Base-by-base conservation (phyloP, 2,113 vertebrate species). In the Andinoacara biseriatus region DNA sequence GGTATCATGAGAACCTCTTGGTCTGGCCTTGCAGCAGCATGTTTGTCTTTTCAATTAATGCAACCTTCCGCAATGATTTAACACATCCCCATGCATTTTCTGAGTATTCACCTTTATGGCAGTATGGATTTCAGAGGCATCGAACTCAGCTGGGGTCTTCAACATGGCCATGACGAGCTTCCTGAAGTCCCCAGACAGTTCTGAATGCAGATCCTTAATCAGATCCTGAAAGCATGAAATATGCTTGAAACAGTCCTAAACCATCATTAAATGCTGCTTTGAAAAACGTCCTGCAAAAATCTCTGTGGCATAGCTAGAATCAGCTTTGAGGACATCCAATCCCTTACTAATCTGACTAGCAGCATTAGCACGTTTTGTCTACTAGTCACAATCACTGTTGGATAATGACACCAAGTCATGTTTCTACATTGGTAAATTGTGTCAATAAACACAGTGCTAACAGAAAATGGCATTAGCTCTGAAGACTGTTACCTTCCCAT, bases 151-250 rank as follows among this genome's bases (percentile, higher is more conserved):
- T 1, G 97, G 97, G 3, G 95, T 94, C 94, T 98, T 98, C 96
- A 99, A 88, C 95, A 97, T 96, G 86, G 97, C 96, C 93, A 99
- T 94, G 89, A 99, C 94, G 7, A 98, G 86, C 91, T 91, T 99
- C 95, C 98, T 97, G 85, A 99, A 99, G 93, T 99, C 97, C 49
- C 98, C 98, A 11, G 98, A 99, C 35, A 99, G 94, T 82, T 99
- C 98, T 35, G 98, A 99, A 85, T 98, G 97, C 82, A 99, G 95
- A 85, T 99, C 98, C 92, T 99, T 99, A 90, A 98, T 93, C 89
- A 99, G 96, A 94, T 99, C 98, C 98, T 99, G 90, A 54, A 93
- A 91, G 83, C 5, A 3, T n/a, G 61, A 85, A 82, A 89, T 62
- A 80, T 38, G 62, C n/a, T 87, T 86, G 14, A 33, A 76, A 83